These are phyloP conservation scores for Anolis apletophallus DNA, from an alignment of 2,797 vertebrate species.

Conservation along the genomic window DNA sequence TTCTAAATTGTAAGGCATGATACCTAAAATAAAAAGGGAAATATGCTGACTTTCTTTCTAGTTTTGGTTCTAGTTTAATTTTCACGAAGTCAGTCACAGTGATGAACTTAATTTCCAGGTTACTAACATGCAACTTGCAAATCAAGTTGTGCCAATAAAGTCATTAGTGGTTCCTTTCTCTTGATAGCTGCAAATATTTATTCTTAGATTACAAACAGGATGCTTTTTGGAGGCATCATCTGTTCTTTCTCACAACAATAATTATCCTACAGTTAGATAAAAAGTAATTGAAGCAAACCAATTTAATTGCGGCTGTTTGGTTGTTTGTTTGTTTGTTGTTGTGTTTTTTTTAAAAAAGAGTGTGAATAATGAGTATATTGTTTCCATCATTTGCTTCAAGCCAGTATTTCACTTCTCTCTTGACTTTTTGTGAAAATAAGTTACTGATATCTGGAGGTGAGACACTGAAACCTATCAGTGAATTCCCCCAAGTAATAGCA, in stretches of 20 bases:
- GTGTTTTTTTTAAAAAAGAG: not conserved
- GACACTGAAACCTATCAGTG: constrained; percentile 18
- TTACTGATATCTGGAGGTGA: constrained; percentile 29
- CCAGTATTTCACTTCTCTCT: constrained; percentile 2
- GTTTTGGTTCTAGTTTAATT: not conserved
- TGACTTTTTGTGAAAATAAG: constrained; percentile 30
- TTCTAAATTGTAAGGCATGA: not conserved
- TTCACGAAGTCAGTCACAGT: not conserved
- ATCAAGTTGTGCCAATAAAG: not conserved
- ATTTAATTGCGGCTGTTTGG: constrained; percentile 3
- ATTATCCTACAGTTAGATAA: constrained; percentile 18
- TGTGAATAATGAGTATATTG: constrained; percentile 11
- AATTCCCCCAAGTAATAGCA: constrained; percentile 43
- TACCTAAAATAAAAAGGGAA: too few species aligned
- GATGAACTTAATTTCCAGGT: not conserved
- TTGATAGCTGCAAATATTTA: not conserved
- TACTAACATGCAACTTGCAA: not conserved
- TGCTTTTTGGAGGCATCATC: not conserved
- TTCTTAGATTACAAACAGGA: not conserved
- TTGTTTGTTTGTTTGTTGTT: too few species aligned
- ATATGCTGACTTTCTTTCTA: too few species aligned
- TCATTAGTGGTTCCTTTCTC: not conserved
- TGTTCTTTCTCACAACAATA: not conserved
- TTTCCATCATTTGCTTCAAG: constrained; percentile 16
- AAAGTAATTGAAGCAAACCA: constrained; percentile 16